Percentiles rank a stretch among this genome's conserved stretches.
phyloP scores from a whole-genome alignment of 1,140 invertebrate genomes.

The Pissodes strobi region DNA sequence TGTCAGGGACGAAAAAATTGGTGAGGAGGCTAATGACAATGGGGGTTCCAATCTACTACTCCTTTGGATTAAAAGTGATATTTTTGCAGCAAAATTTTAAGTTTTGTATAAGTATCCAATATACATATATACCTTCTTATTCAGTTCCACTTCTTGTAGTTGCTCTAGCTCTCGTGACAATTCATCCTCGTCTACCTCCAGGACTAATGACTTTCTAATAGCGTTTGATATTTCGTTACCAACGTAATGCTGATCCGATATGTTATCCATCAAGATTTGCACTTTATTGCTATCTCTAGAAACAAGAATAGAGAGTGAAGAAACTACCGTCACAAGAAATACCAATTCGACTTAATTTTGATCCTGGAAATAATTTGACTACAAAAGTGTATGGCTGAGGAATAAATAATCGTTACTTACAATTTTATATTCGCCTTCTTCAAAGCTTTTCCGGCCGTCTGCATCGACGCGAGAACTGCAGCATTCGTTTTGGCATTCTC shows the following conservation, averaged over 20 bases:
- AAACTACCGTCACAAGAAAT: background rate
- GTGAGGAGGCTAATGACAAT: too few species aligned
- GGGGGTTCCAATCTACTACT: too few species aligned
- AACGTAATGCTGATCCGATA: slow-evolving; percentile 98
- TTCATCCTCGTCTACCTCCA: slow-evolving; percentile 91
- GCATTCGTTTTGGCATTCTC: slow-evolving; percentile 99
- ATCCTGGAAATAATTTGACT: too few species aligned
- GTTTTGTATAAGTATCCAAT: too few species aligned
- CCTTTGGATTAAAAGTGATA: too few species aligned
- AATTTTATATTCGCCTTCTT: slow-evolving; percentile 96
- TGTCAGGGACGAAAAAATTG: too few species aligned
- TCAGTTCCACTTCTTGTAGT: slow-evolving; percentile 79
- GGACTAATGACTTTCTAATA: slow-evolving; percentile 93
- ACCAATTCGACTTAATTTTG: too few species aligned
- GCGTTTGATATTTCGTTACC: slow-evolving; percentile 97
- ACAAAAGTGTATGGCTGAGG: too few species aligned
- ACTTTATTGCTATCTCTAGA: slow-evolving; percentile 94
- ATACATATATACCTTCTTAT: too few species aligned
- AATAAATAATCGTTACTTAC: too few species aligned
- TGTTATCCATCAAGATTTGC: slow-evolving; percentile 99
- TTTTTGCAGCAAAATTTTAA: too few species aligned
- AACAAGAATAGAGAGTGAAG: slow-evolving; percentile 25
- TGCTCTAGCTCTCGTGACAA: slow-evolving; percentile 80
- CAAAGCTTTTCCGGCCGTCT: slow-evolving; percentile 91
- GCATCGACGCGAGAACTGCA: slow-evolving; percentile 95